A percentile compares a stretch with the other conserved stretches of the same genome.
These are phyloP conservation scores for Salvelinus sp. DNA, from an alignment of 2,113 vertebrate genomes.

Conservation along the genomic window DNA sequence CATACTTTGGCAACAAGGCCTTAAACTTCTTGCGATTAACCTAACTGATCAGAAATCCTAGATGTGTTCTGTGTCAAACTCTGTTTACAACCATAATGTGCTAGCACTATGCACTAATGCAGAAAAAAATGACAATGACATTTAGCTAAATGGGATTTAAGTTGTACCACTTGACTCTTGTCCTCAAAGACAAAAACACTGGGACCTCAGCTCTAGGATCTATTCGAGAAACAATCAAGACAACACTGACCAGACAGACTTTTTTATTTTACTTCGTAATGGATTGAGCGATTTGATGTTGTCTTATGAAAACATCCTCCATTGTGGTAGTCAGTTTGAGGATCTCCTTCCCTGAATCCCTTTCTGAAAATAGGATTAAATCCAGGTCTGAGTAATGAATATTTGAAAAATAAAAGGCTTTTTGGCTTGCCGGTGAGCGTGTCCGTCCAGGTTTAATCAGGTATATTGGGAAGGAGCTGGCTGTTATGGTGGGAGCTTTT, in stretches of 20 bases:
- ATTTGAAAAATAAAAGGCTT: constrained; percentile 68
- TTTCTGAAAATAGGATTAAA: constrained; percentile 51
- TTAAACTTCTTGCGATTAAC: constrained; percentile 17
- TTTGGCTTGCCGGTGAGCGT: constrained; percentile 57
- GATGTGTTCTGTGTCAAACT: constrained; percentile 28
- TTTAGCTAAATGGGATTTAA: constrained; percentile 41
- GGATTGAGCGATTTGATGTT: no score
- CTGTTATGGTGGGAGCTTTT: constrained; percentile 62
- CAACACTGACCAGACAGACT: constrained; percentile 14
- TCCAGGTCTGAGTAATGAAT: constrained; percentile 53
- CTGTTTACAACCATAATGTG: constrained; percentile 38
- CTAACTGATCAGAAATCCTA: constrained; percentile 22
- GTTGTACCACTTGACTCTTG: constrained; percentile 4
- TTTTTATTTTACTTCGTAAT: neutral
- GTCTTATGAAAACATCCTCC: neutral
- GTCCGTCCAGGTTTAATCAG: constrained; percentile 71
- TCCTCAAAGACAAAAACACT: neutral
- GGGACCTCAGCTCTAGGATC: neutral
- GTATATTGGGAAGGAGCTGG: constrained; percentile 65
- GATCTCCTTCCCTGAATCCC: constrained; percentile 31
- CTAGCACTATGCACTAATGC: constrained; percentile 18
- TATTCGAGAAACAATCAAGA: neutral
- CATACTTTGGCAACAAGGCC: neutral
- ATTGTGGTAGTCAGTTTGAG: constrained; percentile 15
- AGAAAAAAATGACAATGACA: constrained; percentile 22